Conservation (phyloP, 2,797 vertebrate species). For the Rhinella marina region DNA sequence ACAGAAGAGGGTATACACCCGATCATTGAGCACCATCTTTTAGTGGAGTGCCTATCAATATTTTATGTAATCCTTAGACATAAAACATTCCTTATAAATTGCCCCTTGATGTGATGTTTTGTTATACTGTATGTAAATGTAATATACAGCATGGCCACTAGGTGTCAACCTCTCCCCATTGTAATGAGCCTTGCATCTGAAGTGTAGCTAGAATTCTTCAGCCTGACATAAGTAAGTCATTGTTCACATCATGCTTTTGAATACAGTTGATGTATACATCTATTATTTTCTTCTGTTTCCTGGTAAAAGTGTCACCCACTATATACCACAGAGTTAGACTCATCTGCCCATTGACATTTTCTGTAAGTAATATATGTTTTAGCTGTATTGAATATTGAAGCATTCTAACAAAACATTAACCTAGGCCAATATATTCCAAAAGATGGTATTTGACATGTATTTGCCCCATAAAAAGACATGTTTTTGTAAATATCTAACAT, state of each 20-base stretch:
- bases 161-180: constrained; percentile 41
- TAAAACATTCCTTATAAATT: not conserved
- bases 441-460: not conserved
- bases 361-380: not conserved
- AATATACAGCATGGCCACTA: constrained; percentile 42
- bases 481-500: too few species aligned
- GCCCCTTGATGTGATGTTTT: not conserved
- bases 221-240: not conserved
- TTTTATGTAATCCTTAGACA: not conserved
- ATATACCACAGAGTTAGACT: not conserved
- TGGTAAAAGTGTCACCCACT: not conserved
- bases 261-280: not conserved
- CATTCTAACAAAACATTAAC: not conserved
- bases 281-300: not conserved
- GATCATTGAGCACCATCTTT: too few species aligned
- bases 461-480: not conserved
- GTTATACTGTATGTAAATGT: not conserved
- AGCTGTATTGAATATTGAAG: not conserved
- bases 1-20: too few species aligned
- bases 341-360: not conserved
- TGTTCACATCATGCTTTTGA: not conserved
- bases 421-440: not conserved
- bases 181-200: not conserved
- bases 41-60: too few species aligned
- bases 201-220: not conserved